phyloP scores from a whole-genome alignment of 2,888 invertebrate species.

The Papilio gigon region DNA sequence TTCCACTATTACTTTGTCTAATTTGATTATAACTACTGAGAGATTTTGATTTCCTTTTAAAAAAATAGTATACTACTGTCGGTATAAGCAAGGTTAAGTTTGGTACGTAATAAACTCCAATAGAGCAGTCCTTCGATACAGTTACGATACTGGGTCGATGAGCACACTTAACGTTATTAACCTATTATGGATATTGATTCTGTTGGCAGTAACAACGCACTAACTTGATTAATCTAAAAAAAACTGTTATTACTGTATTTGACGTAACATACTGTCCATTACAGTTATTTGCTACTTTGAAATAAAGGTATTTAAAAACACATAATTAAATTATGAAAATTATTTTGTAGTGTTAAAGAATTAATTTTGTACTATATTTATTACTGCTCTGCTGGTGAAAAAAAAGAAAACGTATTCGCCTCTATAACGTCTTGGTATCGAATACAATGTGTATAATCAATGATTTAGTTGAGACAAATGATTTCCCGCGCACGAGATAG shows the following conservation, averaged over 20 bases:
- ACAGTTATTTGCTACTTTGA: not conserved
- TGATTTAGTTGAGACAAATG: slow-evolving; percentile 33
- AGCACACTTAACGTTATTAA: slow-evolving; percentile 43
- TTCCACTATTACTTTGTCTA: not conserved
- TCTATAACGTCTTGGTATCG: not conserved
- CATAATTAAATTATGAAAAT: too few relatives aligned
- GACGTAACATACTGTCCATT: slow-evolving; percentile 10
- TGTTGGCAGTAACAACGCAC: slow-evolving; percentile 33
- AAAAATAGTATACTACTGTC: not conserved
- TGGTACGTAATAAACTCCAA: slow-evolving; percentile 18
- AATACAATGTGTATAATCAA: not conserved
- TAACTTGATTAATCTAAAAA: slow-evolving; percentile 40
- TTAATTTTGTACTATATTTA: too few relatives aligned
- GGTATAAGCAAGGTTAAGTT: not conserved
- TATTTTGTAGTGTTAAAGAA: too few relatives aligned
- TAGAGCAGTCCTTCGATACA: slow-evolving; percentile 24
- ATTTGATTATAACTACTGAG: not conserved
- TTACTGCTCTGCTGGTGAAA: too few relatives aligned
- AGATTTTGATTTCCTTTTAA: too few relatives aligned
- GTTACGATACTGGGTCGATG: slow-evolving; percentile 36
- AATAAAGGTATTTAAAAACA: not conserved
- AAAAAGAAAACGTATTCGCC: too few relatives aligned
- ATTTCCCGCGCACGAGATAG: slow-evolving; percentile 44
- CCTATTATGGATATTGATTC: slow-evolving; percentile 42
- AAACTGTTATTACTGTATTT: slow-evolving; percentile 35